A percentile compares a stretch with the other conserved stretches of the same genome.
Conservation (phyloP, 2,797 vertebrate genomes). For the Coranthus polyacanthus region DNA sequence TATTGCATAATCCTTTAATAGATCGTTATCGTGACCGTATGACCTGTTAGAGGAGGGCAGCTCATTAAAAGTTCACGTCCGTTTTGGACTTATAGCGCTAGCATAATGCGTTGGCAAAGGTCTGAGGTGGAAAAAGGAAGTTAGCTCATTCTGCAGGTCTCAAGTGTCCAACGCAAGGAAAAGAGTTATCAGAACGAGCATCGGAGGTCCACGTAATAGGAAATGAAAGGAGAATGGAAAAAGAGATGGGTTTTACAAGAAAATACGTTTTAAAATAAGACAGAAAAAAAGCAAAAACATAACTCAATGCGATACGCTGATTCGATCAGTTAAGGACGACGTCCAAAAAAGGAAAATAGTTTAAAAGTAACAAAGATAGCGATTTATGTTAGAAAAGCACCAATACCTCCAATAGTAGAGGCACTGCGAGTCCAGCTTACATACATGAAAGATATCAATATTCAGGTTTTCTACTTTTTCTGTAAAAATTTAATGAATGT, state of each 20-base stretch:
- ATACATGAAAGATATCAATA: too few relatives aligned
- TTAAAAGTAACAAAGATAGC: too few relatives aligned
- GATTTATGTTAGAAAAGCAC: too few relatives aligned
- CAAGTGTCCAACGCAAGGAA: neutral
- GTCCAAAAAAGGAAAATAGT: too few relatives aligned
- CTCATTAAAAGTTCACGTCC: conserved; percentile 18
- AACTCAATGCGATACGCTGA: too few relatives aligned
- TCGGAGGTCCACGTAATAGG: conserved; percentile 7
- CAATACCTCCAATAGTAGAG: too few relatives aligned
- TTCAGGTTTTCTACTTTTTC: conserved; percentile 16
- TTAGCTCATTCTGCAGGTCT: conserved; percentile 24
- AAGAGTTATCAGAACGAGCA: conserved; percentile 19
- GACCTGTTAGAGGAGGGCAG: neutral
- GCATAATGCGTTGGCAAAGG: conserved; percentile 44
- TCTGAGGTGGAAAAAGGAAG: conserved; percentile 47
- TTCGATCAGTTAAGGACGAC: too few relatives aligned
- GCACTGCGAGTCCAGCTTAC: too few relatives aligned
- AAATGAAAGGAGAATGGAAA: neutral
- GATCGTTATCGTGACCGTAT: neutral
- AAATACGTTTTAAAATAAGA: too few relatives aligned
- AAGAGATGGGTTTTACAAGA: too few relatives aligned
- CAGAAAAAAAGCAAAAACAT: neutral
- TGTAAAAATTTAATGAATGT: conserved; percentile 7
- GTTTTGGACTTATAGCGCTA: conserved; percentile 12
- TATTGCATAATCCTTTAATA: too few relatives aligned